A percentile compares a stretch with the other conserved stretches of the same genome.
Conservation (phyloP, 2,888 invertebrate species). For the Phragmatobia fuliginosa region DNA sequence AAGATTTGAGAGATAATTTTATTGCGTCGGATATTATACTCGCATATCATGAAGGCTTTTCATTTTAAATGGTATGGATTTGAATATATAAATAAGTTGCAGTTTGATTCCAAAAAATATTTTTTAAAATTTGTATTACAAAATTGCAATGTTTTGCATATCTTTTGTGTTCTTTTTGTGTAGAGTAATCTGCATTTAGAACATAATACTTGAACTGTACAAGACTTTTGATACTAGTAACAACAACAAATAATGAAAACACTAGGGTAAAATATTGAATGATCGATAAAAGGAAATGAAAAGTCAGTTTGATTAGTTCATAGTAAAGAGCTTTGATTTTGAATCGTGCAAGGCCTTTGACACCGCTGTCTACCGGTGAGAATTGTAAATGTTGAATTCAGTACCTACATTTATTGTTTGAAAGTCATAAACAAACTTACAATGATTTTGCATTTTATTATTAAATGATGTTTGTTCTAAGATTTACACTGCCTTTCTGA, state of each 20-base stretch:
- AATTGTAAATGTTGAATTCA: not conserved
- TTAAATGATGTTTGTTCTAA: conserved; percentile 7
- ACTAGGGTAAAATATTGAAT: not conserved
- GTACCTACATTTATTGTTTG: not conserved
- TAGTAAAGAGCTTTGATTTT: not conserved
- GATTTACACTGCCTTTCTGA: conserved; percentile 16
- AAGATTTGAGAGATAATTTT: conserved; percentile 4
- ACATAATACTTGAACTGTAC: not conserved
- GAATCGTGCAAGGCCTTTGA: not conserved
- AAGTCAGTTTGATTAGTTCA: not conserved
- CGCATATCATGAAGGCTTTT: not conserved
- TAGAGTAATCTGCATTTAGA: not conserved
- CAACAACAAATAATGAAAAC: not conserved
- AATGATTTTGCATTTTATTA: not conserved
- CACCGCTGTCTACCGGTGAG: not conserved
- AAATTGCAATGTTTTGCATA: not conserved
- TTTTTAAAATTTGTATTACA: too few relatives aligned
- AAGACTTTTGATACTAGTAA: not conserved
- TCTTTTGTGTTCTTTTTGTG: not conserved
- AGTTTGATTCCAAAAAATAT: not conserved
- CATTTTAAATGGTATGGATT: not conserved
- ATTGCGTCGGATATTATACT: conserved; percentile 2
- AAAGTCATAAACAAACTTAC: conserved; percentile 16
- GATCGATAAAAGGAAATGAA: not conserved
- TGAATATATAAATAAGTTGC: not conserved